Conservation (phyloP, 2,888 invertebrate species). For the Saturnia pavonia region DNA sequence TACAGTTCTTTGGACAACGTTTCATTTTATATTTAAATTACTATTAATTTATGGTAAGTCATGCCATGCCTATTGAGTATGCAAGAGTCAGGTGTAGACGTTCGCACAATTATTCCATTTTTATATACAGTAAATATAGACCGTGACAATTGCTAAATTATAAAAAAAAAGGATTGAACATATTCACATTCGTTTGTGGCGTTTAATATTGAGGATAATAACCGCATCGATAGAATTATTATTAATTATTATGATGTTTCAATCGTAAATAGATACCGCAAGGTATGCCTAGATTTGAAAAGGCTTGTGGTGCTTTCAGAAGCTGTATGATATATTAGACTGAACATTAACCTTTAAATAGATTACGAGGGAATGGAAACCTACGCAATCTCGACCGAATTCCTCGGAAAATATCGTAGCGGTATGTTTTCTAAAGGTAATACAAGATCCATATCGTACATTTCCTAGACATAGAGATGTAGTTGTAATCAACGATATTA, state of each 20-base stretch:
- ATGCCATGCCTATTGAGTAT: slow-evolving; percentile 18
- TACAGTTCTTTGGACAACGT: background rate
- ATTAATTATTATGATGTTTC: background rate
- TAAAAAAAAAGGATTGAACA: slow-evolving; percentile 11
- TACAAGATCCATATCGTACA: slow-evolving; percentile 37
- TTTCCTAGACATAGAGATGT: background rate
- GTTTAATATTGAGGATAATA: background rate
- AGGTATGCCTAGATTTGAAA: slow-evolving; percentile 17
- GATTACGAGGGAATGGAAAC: slow-evolving; percentile 48
- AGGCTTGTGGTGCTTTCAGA: slow-evolving; percentile 18
- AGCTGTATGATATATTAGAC: slow-evolving; percentile 20
- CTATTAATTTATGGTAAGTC: slow-evolving; percentile 18
- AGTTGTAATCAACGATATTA: slow-evolving; percentile 2
- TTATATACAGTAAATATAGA: slow-evolving; percentile 5
- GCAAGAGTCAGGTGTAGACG: slow-evolving; percentile 26
- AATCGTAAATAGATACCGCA: slow-evolving; percentile 7
- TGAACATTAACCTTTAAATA: slow-evolving; percentile 46
- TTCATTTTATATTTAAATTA: slow-evolving; percentile 20
- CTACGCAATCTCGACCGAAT: slow-evolving; percentile 38
- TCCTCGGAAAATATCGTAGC: slow-evolving; percentile 37
- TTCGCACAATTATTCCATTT: slow-evolving; percentile 32
- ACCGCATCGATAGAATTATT: background rate
- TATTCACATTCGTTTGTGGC: background rate
- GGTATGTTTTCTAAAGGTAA: slow-evolving; percentile 33
- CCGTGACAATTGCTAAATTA: slow-evolving; percentile 7